Conservation (phyloP, 2,113 vertebrate species). For the Phrynocephalus versicolor region DNA sequence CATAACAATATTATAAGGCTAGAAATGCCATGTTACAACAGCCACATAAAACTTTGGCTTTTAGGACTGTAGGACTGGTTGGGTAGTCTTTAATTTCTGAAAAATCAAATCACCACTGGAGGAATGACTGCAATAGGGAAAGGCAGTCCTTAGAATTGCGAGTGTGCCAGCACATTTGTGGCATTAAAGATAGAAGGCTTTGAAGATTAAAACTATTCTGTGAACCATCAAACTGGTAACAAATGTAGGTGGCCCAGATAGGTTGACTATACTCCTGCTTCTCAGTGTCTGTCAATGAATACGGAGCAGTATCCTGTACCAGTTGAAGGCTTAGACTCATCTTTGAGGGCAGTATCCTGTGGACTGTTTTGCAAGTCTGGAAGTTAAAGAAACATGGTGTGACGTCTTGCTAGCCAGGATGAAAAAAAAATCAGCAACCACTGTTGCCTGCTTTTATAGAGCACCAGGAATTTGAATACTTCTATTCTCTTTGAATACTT, state of each 20-base stretch:
- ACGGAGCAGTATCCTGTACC: not conserved
- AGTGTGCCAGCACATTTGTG: not conserved
- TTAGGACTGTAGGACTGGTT: too few relatives aligned
- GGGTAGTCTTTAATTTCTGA: too few relatives aligned
- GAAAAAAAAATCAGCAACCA: not conserved
- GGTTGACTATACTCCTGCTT: not conserved
- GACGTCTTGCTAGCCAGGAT: not conserved
- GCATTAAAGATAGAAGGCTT: not conserved
- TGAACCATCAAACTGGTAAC: not conserved
- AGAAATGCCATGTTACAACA: too few relatives aligned
- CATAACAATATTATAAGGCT: too few relatives aligned
- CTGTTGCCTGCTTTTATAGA: not conserved
- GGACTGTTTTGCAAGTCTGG: not conserved
- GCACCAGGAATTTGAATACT: not conserved
- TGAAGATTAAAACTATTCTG: not conserved
- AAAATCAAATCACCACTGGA: too few relatives aligned
- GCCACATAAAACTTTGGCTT: too few relatives aligned
- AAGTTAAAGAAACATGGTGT: not conserved
- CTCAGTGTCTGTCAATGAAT: not conserved
- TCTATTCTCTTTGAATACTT: not conserved
- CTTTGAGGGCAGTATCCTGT: not conserved
- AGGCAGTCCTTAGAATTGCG: not conserved
- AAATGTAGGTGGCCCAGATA: not conserved
- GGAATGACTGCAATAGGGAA: not conserved
- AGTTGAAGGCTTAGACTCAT: not conserved